phyloP scores from a whole-genome alignment of 2,113 vertebrate species.

The Heterotilapia buettikoferi region DNA sequence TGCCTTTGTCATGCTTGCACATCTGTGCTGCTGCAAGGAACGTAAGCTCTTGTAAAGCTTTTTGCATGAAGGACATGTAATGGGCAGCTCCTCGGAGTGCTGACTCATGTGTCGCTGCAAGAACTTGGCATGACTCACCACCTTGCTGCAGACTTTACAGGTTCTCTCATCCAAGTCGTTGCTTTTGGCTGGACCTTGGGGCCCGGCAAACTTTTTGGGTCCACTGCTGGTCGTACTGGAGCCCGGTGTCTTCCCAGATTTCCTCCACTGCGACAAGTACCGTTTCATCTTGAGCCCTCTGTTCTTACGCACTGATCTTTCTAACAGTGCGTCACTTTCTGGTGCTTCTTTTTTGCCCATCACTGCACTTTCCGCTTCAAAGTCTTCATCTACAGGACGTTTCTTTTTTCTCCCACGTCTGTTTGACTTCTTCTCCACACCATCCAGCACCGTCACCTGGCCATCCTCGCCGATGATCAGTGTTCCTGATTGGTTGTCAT shows the following conservation, averaged over 20 bases:
- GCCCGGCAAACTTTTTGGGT: neutral
- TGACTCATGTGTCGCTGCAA: constrained; percentile 51
- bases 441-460: constrained; percentile 36
- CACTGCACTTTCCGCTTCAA: neutral
- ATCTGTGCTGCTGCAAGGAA: constrained; percentile 59
- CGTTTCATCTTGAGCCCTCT: constrained; percentile 65
- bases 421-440: constrained; percentile 11
- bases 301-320: constrained; percentile 59
- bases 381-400: constrained; percentile 10
- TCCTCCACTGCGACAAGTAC: constrained; percentile 59
- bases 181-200: neutral
- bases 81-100: constrained; percentile 35
- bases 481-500: neutral
- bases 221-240: neutral
- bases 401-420: constrained; percentile 52
- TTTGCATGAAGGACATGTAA: constrained; percentile 41
- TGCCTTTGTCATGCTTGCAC: neutral
- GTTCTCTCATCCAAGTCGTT: constrained; percentile 41
- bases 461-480: constrained; percentile 62
- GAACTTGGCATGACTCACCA: constrained; percentile 35
- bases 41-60: constrained; percentile 49
- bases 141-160: constrained; percentile 50
- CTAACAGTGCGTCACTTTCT: neutral
- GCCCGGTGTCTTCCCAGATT: constrained; percentile 7
- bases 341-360: neutral